Evolutionary conservation across 1,140 invertebrate genomes (phyloP), one percentile per base, ranked within the genome.

Genomic region (Bombus haemorrhoidalis): DNA sequence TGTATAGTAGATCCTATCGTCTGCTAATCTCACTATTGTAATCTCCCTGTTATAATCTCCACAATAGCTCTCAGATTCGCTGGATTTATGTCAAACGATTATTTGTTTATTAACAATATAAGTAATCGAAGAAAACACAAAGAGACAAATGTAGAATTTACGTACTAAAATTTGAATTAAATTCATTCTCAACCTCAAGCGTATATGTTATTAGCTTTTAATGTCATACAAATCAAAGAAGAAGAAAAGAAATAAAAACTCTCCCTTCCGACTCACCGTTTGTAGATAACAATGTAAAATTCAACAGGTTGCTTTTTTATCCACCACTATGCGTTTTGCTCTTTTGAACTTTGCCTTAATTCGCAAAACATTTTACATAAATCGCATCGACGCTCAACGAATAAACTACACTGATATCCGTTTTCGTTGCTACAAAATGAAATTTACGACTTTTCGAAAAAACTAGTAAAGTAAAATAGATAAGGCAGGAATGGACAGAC

Each of bases 281-380:
- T 13, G 68, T 72, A 41, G 69, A 41, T 25, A 71, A 71, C 25
- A 41, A n/a, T 2, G 5, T 28, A 13, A 3, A 72, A 72, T n/a
- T 72, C 25, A 41, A 72, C 69, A 72, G 39, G 28, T 72, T 72
- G 13, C 28, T 72, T 13, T 41, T 43, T 72, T 72, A 72, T 41
- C 28, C 6, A n/a, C 28, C 2, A 41, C 25, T 22, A 39, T 8
- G 15, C n/a, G 28, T 8, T 37, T 22, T 34, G 0, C 18, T 68
- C 22, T 25, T 34, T 69, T 0, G 1, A 72, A 72, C n/a, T n/a
- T 43, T 28, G 3, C 28, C 10, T 41, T 39, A 28, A 39, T 43
- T 41, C 1, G 5, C 10, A 10, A 13, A 39, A 39, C 4, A 5
- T 69, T 25, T 37, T 6, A 2, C 13, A 3, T 28, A 72, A 41